Base-by-base conservation (phyloP, 2,113 vertebrate species). In the Crotalus tigris region DNA sequence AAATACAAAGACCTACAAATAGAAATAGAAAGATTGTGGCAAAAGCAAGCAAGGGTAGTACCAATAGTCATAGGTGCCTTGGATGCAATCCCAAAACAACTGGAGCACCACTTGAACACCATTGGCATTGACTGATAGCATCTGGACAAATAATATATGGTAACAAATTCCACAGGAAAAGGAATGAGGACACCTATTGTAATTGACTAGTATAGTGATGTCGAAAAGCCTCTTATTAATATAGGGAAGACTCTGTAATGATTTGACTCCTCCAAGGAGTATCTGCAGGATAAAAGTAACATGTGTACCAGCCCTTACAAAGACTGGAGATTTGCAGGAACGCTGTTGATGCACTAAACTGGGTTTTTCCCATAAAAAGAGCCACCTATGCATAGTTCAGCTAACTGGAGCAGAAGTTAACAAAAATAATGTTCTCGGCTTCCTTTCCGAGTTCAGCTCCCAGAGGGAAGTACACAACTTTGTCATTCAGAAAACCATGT, bases 321-420 rank as follows among this genome's bases (percentile, higher is more conserved):
- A 44, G n/a, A 39, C 51, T 55, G n/a, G 51, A 81, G n/a, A 13
- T 55, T 54, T 91, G 51, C n/a, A 91, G 17, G 91, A 96, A 46
- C 90, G 46, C 51, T 88, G 44, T 51, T 19, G 24, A 87, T 92
- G 58, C 90, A 55, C 91, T 94, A 93, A 93, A 75, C 91, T 85
- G 92, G 11, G 44, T 93, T 96, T 95, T 94, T 69, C 61, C 87
- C 17, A 33, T 94, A 92, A 55, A 87, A 29, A 87, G 64, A 33
- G 91, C 93, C 57, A 51, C 23, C 87, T 21, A 93, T 85, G 13
- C 93, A 85, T n/a, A 85, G 58, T 51, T 69, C 24, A 6, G 46
- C 59, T 88, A 88, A 88, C 46, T 92, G 64, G 87, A 87, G 33
- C 91, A 92, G 61, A 3, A 4, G 90, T 23, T 23, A 88, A 88